Conservation (phyloP, 2,888 invertebrate genomes). For the Dioctria rufipes region DNA sequence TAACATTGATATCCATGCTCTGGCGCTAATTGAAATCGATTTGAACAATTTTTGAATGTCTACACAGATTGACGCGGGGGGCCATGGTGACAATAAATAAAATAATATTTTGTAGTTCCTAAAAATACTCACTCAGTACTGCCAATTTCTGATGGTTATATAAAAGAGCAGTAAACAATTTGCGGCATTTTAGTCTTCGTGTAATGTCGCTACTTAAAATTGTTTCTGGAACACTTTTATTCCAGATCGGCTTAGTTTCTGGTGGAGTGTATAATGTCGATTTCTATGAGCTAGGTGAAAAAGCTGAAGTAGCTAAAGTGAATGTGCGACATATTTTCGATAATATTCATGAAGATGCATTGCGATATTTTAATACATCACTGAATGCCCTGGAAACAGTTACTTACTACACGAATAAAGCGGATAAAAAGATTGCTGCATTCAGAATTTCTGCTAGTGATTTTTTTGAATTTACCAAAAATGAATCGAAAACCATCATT, state of each 20-base stretch:
- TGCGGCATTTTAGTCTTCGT: not conserved
- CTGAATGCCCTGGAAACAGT: not conserved
- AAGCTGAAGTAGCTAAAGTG: not conserved
- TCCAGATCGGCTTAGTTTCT: not conserved
- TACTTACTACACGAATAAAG: not conserved
- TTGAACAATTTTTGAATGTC: constrained; percentile 1
- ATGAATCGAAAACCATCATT: constrained; percentile 2
- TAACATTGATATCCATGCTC: not conserved
- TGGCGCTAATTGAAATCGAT: constrained; percentile 25
- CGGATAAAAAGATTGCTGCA: not conserved
- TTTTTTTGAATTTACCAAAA: constrained; percentile 15
- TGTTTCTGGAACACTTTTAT: not conserved
- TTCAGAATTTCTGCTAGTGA: not conserved
- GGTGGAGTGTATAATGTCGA: not conserved
- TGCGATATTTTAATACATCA: not conserved
- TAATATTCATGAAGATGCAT: not conserved
- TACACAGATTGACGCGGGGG: not conserved
- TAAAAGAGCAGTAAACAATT: constrained; percentile 27
- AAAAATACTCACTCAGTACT: not conserved
- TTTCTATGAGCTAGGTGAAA: not conserved
- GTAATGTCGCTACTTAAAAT: constrained; percentile 12
- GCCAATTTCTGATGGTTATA: constrained; percentile 12
- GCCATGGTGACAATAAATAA: not conserved
- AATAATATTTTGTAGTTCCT: not conserved
- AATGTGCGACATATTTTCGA: not conserved